Base-by-base conservation (phyloP, 2,113 vertebrate species). In the Camarhynchus parvulus region DNA sequence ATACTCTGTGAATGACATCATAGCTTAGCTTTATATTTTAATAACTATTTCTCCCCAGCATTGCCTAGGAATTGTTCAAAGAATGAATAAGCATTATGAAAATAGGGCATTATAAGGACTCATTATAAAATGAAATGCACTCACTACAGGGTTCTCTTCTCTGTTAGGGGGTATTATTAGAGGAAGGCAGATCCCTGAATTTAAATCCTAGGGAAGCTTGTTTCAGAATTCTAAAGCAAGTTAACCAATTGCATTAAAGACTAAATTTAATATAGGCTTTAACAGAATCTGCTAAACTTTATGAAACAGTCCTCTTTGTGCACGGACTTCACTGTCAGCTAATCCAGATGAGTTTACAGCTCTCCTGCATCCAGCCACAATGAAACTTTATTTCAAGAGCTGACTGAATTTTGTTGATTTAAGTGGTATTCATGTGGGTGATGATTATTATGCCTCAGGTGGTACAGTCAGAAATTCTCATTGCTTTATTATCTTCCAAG, bases 41-140 rank as follows among this genome's bases (percentile, higher is more conserved):
- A 62, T 70, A 69, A 23, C 11, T 55, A 79, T 24, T 47, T 2
- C 1, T 3, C 9, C 50, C 3, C 15, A 31, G 53, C 79, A n/a
- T 81, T 73, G n/a, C 55, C 15, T 41, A 35, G 64, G 61, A 96
- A 30, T 56, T 73, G 56, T 88, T 90, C 30, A 59, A 85, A 79
- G 67, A 85, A 55, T 86, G 68, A 93, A 50, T 77, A 76, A 94
- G 50, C 72, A 15, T 76, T 78, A 78, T 69, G 46, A 96, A 96
- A 89, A 79, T 66, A 92, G 86, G 68, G 72, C 84, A 90, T 37
- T 61, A 37, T 84, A 79, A 91, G 66, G 59, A 59, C 41, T 91
- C 58, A 56, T 59, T 93, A 56, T 83, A 30, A 90, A 81, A 88
- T 49, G 37, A 87, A 87, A 75, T 81, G n/a, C 22, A 35, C 50